Conservation (phyloP, 37 sponge, comb jelly and placozoan species). For the Eunapius fragilis region DNA sequence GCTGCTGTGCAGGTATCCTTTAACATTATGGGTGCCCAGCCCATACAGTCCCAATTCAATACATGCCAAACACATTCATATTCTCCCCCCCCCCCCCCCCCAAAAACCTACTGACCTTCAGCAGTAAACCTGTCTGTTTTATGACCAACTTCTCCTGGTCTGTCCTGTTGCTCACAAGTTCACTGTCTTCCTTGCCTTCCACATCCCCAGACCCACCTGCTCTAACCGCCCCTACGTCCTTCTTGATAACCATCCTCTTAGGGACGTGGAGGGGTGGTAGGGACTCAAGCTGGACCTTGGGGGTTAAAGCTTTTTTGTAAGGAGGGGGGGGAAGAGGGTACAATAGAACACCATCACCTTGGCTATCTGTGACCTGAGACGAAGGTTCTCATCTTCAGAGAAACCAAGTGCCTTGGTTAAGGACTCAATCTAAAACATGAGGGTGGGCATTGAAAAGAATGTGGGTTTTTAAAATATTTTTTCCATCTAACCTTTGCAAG, state of each 20-base stretch:
- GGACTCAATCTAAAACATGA: slow-evolving; percentile 47
- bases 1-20: too few species aligned
- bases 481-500: too few species aligned
- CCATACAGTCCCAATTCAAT: too few species aligned
- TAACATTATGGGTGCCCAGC: too few species aligned
- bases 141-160: slow-evolving; percentile 64
- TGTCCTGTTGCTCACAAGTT: slow-evolving; percentile 34
- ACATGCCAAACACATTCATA: too few species aligned
- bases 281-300: slow-evolving; percentile 66
- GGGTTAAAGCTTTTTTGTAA: neutral
- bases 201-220: neutral
- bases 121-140: slow-evolving; percentile 39
- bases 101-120: slow-evolving; percentile 6
- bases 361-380: slow-evolving; percentile 57
- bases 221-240: neutral
- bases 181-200: slow-evolving; percentile 7
- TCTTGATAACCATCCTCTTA: slow-evolving; percentile 10
- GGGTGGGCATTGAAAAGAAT: too few species aligned
- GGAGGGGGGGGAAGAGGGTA: neutral
- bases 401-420: slow-evolving; percentile 54
- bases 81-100: too few species aligned
- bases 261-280: slow-evolving; percentile 63
- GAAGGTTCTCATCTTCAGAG: slow-evolving; percentile 62
- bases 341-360: slow-evolving; percentile 26
- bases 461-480: too few species aligned